Evolutionary conservation across 1,140 invertebrate species (phyloP).

Genomic region (Meloidogyne floridensis): DNA sequence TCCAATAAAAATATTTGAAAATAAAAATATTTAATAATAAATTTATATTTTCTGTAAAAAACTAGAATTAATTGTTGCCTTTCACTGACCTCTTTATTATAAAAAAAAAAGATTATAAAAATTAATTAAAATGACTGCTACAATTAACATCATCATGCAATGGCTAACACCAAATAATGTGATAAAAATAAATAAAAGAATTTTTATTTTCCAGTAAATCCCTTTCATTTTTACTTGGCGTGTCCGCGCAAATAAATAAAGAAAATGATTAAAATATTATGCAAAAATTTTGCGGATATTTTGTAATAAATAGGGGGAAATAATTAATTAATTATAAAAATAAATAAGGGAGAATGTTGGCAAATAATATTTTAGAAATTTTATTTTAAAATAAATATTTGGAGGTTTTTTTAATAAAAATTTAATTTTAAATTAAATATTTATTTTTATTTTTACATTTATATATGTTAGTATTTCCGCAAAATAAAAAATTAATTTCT

Average conservation of each 20-base stretch:
- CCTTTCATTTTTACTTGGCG: background rate
- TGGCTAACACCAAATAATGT: background rate
- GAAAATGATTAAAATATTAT: conserved; percentile 1
- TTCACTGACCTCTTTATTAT: conserved; percentile 5
- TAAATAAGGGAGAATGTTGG: background rate
- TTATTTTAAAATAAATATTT: too few species aligned
- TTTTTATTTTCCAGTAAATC: background rate
- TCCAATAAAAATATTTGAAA: too few species aligned
- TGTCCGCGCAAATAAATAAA: background rate
- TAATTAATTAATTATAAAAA: background rate
- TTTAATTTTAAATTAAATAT: too few species aligned
- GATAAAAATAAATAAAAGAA: background rate
- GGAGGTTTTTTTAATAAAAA: too few species aligned
- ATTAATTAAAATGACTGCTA: background rate
- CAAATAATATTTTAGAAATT: too few species aligned
- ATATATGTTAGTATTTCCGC: background rate
- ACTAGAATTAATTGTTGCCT: background rate
- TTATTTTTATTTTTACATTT: background rate
- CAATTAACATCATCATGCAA: background rate
- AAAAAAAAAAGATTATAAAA: background rate
- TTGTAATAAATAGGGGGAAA: background rate
- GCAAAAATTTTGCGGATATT: conserved; percentile 6
- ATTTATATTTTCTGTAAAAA: background rate
- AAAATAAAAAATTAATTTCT: conserved; percentile 2
- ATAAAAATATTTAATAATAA: background rate